These are phyloP conservation scores for Callionymus lyra DNA, from an alignment of 2,113 vertebrate genomes.

Conservation along the genomic window DNA sequence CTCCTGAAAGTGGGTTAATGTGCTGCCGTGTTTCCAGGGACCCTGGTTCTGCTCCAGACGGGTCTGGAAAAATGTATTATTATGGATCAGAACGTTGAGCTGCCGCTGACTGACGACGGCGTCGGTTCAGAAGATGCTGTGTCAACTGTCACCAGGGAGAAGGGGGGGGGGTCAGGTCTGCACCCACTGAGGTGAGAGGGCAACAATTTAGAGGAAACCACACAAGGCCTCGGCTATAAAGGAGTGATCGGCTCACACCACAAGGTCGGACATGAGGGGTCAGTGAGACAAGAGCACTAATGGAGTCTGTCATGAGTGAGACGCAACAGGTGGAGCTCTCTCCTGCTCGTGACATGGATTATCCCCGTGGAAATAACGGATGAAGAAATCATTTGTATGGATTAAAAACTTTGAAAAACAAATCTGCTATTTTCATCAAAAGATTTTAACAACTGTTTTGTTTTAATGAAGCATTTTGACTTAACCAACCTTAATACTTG, in stretches of 20 bases:
- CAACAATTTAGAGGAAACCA: slow-evolving; percentile 8
- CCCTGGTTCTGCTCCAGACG: slow-evolving; percentile 29
- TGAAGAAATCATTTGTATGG: no score
- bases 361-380: no score
- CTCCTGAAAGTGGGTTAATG: slow-evolving; percentile 5
- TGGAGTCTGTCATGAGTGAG: no score
- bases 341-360: no score
- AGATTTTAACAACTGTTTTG: no score
- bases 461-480: no score
- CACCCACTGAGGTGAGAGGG: slow-evolving; percentile 9
- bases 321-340: no score
- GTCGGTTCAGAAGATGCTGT: slow-evolving; percentile 2
- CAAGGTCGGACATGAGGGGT: neutral
- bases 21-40: slow-evolving; percentile 16
- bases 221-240: slow-evolving; percentile 1
- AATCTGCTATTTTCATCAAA: no score
- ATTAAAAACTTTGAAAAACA: no score
- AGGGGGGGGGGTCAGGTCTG: neutral
- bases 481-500: no score
- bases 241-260: neutral
- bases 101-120: slow-evolving; percentile 8
- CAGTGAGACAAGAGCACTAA: no score
- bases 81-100: slow-evolving; percentile 13
- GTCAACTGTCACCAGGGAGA: slow-evolving; percentile 4
- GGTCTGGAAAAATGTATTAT: slow-evolving; percentile 34